Evolutionary conservation across 2,888 invertebrate genomes (phyloP).

Genomic region (Amblyjoppa proteus): DNA sequence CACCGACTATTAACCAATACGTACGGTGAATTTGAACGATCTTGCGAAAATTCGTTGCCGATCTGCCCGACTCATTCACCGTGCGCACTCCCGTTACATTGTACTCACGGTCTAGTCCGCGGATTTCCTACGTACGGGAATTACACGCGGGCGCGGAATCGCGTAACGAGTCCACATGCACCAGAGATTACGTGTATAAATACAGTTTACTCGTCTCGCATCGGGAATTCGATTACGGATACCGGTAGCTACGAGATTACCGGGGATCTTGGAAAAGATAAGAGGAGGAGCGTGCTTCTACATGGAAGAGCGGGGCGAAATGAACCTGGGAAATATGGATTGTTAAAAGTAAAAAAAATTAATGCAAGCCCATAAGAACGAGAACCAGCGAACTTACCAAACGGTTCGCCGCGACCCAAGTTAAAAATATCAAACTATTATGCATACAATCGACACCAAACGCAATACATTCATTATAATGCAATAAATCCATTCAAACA

Average conservation of each 20-base stretch:
- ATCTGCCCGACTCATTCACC: neutral
- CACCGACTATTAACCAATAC: neutral
- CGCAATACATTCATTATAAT: too few species aligned
- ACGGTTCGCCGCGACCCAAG: too few species aligned
- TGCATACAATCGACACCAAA: too few species aligned
- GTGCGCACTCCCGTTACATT: conserved; percentile 1
- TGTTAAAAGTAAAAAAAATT: neutral
- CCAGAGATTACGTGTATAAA: conserved; percentile 25
- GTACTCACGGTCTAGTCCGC: neutral
- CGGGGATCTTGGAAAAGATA: neutral
- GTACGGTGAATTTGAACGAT: conserved; percentile 11
- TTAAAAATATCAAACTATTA: too few species aligned
- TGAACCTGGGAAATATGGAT: neutral
- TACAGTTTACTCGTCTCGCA: conserved; percentile 38
- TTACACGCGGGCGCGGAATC: conserved; percentile 16
- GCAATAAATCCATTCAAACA: too few species aligned
- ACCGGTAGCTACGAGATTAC: neutral
- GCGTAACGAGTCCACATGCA: conserved; percentile 41
- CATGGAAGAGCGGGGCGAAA: neutral
- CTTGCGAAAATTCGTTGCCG: neutral
- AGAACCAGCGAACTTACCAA: too few species aligned
- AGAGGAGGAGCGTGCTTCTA: neutral
- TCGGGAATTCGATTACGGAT: conserved; percentile 39
- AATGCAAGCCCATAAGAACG: neutral
- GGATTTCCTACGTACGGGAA: neutral